A percentile compares a stretch with the other conserved stretches of the same genome.
phyloP scores from a whole-genome alignment of 2,113 vertebrate genomes.

The Microcebus lehilahytsara region DNA sequence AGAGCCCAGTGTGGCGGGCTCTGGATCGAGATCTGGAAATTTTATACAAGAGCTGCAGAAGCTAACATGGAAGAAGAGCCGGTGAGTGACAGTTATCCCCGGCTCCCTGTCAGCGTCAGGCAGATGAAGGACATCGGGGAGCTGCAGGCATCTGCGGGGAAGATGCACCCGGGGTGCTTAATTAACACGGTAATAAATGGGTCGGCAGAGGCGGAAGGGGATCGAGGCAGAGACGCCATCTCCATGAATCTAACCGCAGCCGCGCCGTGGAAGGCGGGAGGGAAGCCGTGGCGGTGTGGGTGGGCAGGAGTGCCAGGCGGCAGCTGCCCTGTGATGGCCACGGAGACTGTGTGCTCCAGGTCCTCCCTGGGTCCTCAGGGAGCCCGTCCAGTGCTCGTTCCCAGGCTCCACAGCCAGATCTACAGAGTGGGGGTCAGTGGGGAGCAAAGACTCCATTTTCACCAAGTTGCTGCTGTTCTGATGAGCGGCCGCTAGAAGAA shows the following conservation, averaged over 20 bases:
- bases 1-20: neutral
- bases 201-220: neutral
- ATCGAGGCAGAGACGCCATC: neutral
- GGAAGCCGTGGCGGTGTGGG: neutral
- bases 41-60: neutral
- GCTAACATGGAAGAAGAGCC: neutral
- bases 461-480: neutral
- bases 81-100: neutral
- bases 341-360: neutral
- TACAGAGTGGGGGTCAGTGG: too few relatives aligned
- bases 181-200: neutral
- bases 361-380: too few relatives aligned
- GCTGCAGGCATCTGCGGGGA: neutral
- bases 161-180: neutral
- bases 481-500: neutral
- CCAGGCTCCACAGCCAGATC: neutral
- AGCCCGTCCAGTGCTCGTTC: neutral
- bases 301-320: neutral
- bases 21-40: neutral
- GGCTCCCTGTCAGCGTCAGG: neutral
- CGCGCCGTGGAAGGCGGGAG: neutral
- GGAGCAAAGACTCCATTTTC: neutral
- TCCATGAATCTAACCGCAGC: neutral
- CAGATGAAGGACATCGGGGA: neutral
- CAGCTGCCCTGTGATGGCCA: accelerated